Evolutionary conservation across 2,888 invertebrate genomes (phyloP).

Genomic region (Philhelius pedissequus): DNA sequence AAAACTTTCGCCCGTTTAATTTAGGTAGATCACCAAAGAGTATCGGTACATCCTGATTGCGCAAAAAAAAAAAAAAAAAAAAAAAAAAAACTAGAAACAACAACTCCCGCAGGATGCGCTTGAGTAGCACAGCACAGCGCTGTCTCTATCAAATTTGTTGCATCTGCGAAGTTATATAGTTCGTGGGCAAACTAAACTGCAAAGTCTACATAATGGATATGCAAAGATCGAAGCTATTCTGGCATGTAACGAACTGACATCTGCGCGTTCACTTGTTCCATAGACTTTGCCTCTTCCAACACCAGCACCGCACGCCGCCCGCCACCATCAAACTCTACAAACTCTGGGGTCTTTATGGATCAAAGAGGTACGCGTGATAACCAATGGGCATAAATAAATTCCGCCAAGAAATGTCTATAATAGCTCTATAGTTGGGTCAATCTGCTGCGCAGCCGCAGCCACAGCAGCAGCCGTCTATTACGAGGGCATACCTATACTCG

Average conservation of each 20-base stretch:
- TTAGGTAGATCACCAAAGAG: slow-evolving; percentile 56
- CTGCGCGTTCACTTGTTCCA: slow-evolving; percentile 67
- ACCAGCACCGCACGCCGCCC: not conserved
- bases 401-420: slow-evolving; percentile 64
- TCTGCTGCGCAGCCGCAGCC: slow-evolving; percentile 34
- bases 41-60: slow-evolving; percentile 59
- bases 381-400: slow-evolving; percentile 75
- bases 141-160: slow-evolving; percentile 46
- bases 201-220: slow-evolving; percentile 53
- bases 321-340: slow-evolving; percentile 67
- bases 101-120: slow-evolving; percentile 67
- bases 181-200: slow-evolving; percentile 36
- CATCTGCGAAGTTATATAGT: slow-evolving; percentile 17
- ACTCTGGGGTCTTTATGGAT: slow-evolving; percentile 78
- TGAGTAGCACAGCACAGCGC: not conserved
- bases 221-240: slow-evolving; percentile 60
- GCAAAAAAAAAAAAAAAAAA: not conserved
- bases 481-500: too few species aligned
- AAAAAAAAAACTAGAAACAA: not conserved
- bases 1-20: slow-evolving; percentile 67
- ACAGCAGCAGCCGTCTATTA: slow-evolving; percentile 55
- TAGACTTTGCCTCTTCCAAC: slow-evolving; percentile 35
- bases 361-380: slow-evolving; percentile 79
- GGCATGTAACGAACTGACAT: slow-evolving; percentile 64
- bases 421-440: slow-evolving; percentile 65